A percentile compares a stretch with the other conserved stretches of the same genome.
phyloP scores from a whole-genome alignment of 2,888 invertebrate species.

The Hydraecia micacea region DNA sequence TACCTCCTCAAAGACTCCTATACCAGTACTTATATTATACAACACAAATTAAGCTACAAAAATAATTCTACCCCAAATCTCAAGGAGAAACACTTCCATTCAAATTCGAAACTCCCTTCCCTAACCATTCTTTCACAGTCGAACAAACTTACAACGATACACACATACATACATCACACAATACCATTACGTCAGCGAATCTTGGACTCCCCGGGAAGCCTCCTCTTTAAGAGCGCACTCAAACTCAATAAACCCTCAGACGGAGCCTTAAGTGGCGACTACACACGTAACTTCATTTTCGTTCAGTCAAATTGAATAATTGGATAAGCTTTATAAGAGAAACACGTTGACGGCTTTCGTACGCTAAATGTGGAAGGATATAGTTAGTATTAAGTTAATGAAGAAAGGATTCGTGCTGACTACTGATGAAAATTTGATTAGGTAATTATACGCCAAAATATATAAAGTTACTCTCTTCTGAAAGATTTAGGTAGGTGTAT shows the following conservation, averaged over 20 bases:
- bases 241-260: constrained; percentile 76
- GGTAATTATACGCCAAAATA: neutral
- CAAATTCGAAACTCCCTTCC: neutral
- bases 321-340: constrained; percentile 63
- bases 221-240: constrained; percentile 73
- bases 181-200: constrained; percentile 60
- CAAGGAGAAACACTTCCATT: too few relatives aligned
- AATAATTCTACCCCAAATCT: neutral
- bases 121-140: neutral
- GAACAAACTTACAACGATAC: constrained; percentile 29
- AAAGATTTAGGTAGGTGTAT: neutral
- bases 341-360: constrained; percentile 58
- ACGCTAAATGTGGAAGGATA: constrained; percentile 27
- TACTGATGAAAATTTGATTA: neutral
- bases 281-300: constrained; percentile 77
- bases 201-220: constrained; percentile 65
- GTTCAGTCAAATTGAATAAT: constrained; percentile 69
- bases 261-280: constrained; percentile 74
- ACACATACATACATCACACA: constrained; percentile 49
- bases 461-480: neutral
- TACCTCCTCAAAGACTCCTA: neutral
- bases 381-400: constrained; percentile 20
- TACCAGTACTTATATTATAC: neutral
- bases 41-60: neutral
- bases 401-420: constrained; percentile 13